Evolutionary conservation across 2,797 vertebrate species (phyloP).

Genomic region (Lepus oiostolus): DNA sequence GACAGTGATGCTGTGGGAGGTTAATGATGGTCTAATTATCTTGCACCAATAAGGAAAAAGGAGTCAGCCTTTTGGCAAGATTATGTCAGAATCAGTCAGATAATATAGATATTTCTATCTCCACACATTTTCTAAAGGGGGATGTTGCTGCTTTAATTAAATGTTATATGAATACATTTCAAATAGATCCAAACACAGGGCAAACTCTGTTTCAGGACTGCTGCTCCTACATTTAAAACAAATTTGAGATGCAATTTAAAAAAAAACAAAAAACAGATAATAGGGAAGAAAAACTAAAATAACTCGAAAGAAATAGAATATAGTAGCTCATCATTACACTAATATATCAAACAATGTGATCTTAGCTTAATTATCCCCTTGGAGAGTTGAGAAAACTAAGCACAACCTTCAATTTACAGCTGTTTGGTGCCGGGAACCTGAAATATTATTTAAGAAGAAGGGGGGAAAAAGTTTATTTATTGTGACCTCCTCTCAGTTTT

Average conservation of each 20-base stretch:
- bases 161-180: constrained; percentile 90
- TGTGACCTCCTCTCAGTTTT: constrained; percentile 92
- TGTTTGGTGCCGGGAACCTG: constrained; percentile 92
- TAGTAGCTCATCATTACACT: constrained; percentile 92
- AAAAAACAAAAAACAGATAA: constrained; percentile 84
- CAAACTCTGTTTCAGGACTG: constrained; percentile 86
- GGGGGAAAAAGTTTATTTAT: constrained; percentile 92
- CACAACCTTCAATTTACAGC: constrained; percentile 94
- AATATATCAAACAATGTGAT: constrained; percentile 94
- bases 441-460: constrained; percentile 92
- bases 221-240: constrained; percentile 88
- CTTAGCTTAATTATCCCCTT: constrained; percentile 94
- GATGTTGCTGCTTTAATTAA: constrained; percentile 89
- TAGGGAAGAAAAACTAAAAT: constrained; percentile 86
- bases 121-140: constrained; percentile 74
- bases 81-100: constrained; percentile 83
- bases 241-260: constrained; percentile 89
- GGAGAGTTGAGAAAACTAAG: constrained; percentile 92
- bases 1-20: constrained; percentile 84
- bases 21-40: constrained; percentile 83
- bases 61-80: constrained; percentile 84
- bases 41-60: constrained; percentile 83
- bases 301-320: constrained; percentile 90
- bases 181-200: constrained; percentile 89
- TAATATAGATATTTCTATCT: constrained; percentile 86